Conservation (phyloP, 37 sponge, comb jelly and placozoan genomes). For the Ephydatia muelleri region DNA sequence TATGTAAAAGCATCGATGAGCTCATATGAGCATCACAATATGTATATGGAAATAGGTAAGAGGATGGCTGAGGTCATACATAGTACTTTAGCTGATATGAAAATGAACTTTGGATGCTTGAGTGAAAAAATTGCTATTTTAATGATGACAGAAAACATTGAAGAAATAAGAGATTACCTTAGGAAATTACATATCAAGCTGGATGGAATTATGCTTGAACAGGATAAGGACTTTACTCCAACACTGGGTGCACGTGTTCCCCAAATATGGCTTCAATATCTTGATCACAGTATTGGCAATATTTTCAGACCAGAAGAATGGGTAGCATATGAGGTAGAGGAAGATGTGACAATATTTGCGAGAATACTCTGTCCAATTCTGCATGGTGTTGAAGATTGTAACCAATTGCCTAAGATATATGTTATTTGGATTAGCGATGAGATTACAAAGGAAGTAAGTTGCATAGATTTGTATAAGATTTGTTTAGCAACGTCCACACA, state of each 20-base stretch:
- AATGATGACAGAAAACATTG: background rate
- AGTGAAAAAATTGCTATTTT: background rate
- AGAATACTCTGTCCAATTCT: background rate
- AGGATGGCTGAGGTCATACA: background rate
- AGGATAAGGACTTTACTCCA: background rate
- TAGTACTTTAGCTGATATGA: background rate
- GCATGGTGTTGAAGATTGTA: background rate
- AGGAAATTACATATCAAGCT: background rate
- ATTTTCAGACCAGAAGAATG: slow-evolving; percentile 51
- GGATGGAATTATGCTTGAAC: background rate
- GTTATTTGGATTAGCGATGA: background rate
- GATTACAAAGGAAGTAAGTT: background rate
- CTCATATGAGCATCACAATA: background rate
- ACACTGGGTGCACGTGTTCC: slow-evolving; percentile 41
- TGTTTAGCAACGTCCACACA: background rate
- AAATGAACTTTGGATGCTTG: background rate
- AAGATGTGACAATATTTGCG: background rate
- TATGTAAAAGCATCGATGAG: background rate
- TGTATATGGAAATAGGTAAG: background rate
- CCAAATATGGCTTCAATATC: slow-evolving; percentile 14
- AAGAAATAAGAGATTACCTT: background rate
- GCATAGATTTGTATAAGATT: background rate
- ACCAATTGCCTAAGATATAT: background rate
- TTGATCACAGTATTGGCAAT: slow-evolving; percentile 43
- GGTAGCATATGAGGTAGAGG: slow-evolving; percentile 43